Evolutionary conservation across 2,113 vertebrate species (phyloP).

Genomic region (Phalacrocorax carbo): DNA sequence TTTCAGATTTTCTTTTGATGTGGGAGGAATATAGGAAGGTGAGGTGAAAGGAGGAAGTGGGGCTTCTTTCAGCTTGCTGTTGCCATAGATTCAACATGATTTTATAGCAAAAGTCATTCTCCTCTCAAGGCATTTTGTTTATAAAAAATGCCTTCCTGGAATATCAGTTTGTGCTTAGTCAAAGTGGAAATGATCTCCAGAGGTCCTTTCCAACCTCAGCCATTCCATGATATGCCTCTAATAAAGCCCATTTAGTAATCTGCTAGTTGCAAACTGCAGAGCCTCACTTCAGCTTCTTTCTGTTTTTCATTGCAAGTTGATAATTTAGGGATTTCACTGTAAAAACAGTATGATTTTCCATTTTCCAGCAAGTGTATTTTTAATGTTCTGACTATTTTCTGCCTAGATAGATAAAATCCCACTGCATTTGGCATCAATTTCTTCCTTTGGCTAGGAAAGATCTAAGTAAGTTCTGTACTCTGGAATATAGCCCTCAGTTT

Average conservation of each 20-base stretch:
- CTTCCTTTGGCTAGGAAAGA: neutral
- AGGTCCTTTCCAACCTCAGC: neutral
- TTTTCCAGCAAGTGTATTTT: neutral
- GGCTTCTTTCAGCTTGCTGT: neutral
- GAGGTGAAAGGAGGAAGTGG: neutral
- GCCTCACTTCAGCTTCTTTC: neutral
- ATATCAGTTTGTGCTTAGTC: constrained; percentile 61
- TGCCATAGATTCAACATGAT: neutral
- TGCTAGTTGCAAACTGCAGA: neutral
- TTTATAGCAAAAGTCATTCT: constrained; percentile 43
- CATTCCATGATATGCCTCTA: neutral
- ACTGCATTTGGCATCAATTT: neutral
- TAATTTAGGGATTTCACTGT: neutral
- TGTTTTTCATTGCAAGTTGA: neutral
- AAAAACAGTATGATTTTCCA: neutral
- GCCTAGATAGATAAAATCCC: neutral
- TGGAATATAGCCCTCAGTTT: neutral
- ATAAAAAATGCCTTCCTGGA: constrained; percentile 50
- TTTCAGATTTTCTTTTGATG: neutral
- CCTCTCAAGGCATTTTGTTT: constrained; percentile 50
- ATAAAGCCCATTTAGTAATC: neutral
- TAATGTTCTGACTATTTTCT: neutral
- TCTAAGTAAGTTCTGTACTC: neutral
- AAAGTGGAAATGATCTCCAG: neutral
- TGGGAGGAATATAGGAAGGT: neutral